Evolutionary conservation across 2,888 invertebrate species (phyloP).

Genomic region (Zele albiditarsus): DNA sequence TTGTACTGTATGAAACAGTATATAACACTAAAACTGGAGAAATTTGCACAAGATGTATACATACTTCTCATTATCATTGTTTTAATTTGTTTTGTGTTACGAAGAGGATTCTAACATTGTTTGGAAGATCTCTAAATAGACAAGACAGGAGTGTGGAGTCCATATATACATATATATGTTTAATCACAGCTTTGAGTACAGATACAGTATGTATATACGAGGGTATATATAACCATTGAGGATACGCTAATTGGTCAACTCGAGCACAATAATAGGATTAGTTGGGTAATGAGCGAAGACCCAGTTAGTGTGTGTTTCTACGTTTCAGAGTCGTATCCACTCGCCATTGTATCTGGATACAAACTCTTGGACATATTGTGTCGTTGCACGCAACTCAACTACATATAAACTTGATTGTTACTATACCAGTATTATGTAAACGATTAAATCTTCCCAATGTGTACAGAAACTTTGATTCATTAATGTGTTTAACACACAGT

Average conservation of each 20-base stretch:
- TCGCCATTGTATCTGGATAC: neutral
- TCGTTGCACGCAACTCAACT: neutral
- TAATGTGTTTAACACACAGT: neutral
- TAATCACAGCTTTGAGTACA: neutral
- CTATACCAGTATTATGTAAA: neutral
- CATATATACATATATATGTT: neutral
- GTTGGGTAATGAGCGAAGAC: conserved; percentile 29
- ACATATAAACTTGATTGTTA: neutral
- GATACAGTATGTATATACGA: neutral
- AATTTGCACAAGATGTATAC: neutral
- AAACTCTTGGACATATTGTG: conserved; percentile 5
- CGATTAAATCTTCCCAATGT: neutral
- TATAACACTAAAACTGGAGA: neutral
- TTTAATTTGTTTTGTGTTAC: conserved; percentile 2
- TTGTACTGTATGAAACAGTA: neutral
- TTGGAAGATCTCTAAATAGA: neutral
- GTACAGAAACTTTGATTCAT: neutral
- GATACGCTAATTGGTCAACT: conserved; percentile 48
- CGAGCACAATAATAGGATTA: conserved; percentile 50
- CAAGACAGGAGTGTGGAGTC: neutral
- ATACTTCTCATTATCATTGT: neutral
- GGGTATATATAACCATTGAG: conserved; percentile 11
- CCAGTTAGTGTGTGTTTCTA: conserved; percentile 29
- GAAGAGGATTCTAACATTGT: neutral
- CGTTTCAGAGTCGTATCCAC: conserved; percentile 20